A percentile compares a stretch with the other conserved stretches of the same genome.
Conservation (phyloP, 1,140 invertebrate species). For the Panagrolaimus sp. region DNA sequence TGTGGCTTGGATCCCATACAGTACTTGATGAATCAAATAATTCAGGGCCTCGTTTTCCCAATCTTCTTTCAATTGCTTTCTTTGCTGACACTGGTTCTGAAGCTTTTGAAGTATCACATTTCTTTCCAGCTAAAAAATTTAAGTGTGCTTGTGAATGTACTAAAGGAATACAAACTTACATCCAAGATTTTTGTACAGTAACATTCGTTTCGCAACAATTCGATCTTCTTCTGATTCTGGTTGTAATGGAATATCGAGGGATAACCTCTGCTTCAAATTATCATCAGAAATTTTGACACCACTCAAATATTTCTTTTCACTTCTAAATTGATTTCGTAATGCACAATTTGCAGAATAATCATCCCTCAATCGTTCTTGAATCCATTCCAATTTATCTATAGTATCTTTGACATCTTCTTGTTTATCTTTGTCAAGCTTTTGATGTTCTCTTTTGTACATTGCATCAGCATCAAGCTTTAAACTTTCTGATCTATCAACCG, state of each 20-base stretch:
- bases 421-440: slow-evolving; percentile 46
- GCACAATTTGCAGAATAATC: slow-evolving; percentile 51
- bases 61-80: background rate
- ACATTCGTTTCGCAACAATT: slow-evolving; percentile 42
- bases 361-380: slow-evolving; percentile 51
- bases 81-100: background rate
- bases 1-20: background rate
- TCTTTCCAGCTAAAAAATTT: slow-evolving; percentile 2
- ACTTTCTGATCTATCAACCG: slow-evolving; percentile 49
- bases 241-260: slow-evolving; percentile 37
- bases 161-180: slow-evolving; percentile 28
- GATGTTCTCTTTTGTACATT: slow-evolving; percentile 47
- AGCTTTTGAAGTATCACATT: background rate
- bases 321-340: slow-evolving; percentile 44
- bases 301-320: slow-evolving; percentile 47
- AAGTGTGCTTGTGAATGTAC: too few species aligned
- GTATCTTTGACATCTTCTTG: slow-evolving; percentile 35
- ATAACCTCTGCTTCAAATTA: slow-evolving; percentile 37
- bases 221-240: slow-evolving; percentile 49
- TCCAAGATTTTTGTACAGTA: slow-evolving; percentile 37
- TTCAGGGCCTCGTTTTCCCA: background rate
- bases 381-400: slow-evolving; percentile 48
- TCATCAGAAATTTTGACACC: slow-evolving; percentile 38
- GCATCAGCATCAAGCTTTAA: slow-evolving; percentile 37
- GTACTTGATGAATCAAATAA: background rate